These are phyloP conservation scores for Ichneumoninae sp. DNA, from an alignment of 2,888 invertebrate species.

Conservation along the genomic window DNA sequence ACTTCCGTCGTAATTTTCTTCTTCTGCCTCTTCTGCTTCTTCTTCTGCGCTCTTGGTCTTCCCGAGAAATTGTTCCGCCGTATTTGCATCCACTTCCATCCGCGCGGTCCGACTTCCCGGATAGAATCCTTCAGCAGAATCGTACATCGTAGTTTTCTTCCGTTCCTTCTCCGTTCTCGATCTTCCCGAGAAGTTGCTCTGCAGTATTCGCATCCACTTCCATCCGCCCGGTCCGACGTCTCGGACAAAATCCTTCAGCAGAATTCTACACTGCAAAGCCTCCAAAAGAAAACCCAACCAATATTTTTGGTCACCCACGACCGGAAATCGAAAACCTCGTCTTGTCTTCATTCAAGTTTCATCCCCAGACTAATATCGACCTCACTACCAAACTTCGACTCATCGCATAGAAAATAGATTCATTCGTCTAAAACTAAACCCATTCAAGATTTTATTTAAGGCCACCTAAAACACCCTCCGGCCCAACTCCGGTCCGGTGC, in stretches of 20 bases:
- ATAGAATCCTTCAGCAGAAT: constrained; percentile 47
- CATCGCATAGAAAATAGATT: too few species aligned
- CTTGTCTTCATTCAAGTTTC: too few species aligned
- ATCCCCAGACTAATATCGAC: too few species aligned
- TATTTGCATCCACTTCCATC: constrained; percentile 58
- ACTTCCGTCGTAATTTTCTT: constrained; percentile 55
- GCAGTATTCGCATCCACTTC: constrained; percentile 52
- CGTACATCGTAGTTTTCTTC: constrained; percentile 52
- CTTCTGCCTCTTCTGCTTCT: constrained; percentile 7
- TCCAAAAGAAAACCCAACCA: constrained; percentile 1
- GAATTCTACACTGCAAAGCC: constrained; percentile 38
- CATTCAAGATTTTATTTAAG: too few species aligned
- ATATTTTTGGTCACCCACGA: constrained; percentile 29
- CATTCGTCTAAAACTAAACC: too few species aligned
- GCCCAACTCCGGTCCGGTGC: too few species aligned
- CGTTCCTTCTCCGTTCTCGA: background rate
- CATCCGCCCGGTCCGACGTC: constrained; percentile 51
- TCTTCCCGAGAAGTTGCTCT: constrained; percentile 30
- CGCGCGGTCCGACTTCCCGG: constrained; percentile 39
- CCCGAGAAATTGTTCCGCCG: constrained; percentile 37
- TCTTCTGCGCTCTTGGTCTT: background rate
- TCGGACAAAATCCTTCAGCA: constrained; percentile 40
- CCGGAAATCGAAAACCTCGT: too few species aligned
- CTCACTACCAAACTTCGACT: too few species aligned
- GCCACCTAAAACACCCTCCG: too few species aligned